Percentiles rank a stretch among this genome's conserved stretches.
These are phyloP conservation scores for Rhinoptilus africanus DNA, from an alignment of 2,113 vertebrate species.

Conservation along the genomic window DNA sequence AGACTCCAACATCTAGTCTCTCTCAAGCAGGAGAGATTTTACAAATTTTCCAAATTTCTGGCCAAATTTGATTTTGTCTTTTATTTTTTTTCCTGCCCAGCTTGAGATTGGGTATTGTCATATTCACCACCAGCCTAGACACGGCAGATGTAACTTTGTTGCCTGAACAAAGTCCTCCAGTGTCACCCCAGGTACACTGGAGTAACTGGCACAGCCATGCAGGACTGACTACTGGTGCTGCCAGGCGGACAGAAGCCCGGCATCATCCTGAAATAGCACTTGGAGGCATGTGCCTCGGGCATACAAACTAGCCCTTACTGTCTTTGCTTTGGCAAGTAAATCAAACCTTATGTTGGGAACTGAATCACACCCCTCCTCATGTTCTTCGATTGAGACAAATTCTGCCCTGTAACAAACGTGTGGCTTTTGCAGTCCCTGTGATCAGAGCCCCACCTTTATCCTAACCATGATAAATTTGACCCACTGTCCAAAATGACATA, in stretches of 20 bases:
- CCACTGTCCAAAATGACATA: not conserved
- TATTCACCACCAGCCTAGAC: not conserved
- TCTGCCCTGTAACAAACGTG: not conserved
- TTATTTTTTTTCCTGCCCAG: not conserved
- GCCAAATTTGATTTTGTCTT: not conserved
- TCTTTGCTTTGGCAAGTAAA: not conserved
- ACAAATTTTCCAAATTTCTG: not conserved
- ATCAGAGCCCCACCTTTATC: not conserved
- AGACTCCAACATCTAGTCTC: not conserved
- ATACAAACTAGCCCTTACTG: not conserved
- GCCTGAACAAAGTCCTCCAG: not conserved
- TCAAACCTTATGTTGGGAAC: not conserved
- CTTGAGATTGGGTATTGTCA: not conserved
- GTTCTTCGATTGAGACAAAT: not conserved
- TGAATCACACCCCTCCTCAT: not conserved
- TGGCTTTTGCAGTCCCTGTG: not conserved
- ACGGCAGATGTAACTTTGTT: fast-evolving
- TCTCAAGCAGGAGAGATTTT: not conserved
- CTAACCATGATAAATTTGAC: not conserved
- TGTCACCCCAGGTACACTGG: not conserved
- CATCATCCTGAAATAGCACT: not conserved
- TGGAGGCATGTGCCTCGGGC: fast-evolving
- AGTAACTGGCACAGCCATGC: not conserved
- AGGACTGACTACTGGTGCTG: not conserved
- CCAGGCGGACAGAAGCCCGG: not conserved